Conservation (phyloP, 2,888 invertebrate species). For the Clostera curtula region DNA sequence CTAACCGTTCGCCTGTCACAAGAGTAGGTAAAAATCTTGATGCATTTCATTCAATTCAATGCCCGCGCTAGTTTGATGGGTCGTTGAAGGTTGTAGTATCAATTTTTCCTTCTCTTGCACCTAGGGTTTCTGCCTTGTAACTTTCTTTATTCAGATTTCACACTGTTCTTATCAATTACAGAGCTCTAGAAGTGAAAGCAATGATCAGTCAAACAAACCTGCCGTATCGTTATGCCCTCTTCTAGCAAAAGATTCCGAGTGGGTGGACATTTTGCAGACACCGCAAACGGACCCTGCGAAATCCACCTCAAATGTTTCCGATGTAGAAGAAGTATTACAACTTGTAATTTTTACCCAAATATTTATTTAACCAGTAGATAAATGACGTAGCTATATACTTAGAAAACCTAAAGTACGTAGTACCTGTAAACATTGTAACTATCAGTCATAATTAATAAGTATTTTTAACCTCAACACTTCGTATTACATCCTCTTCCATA, state of each 20-base stretch:
- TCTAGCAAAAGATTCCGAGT: constrained; percentile 66
- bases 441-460: no score
- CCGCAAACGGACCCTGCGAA: constrained; percentile 17
- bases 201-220: constrained; percentile 15
- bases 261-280: constrained; percentile 54
- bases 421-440: no score
- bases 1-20: no score
- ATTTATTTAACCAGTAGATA: constrained; percentile 3
- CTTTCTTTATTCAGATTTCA: not conserved
- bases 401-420: not conserved
- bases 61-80: no score
- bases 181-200: constrained; percentile 23
- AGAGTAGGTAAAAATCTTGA: no score
- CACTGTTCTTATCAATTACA: constrained; percentile 8
- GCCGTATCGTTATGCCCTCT: constrained; percentile 40
- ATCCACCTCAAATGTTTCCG: constrained; percentile 23
- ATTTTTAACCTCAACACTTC: no score
- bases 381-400: not conserved
- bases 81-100: no score
- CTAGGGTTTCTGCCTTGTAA: not conserved
- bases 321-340: constrained; percentile 52
- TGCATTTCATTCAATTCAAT: no score
- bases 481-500: no score
- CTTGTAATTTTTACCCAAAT: constrained; percentile 44
- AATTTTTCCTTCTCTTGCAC: no score